phyloP scores from a whole-genome alignment of 1,140 invertebrate genomes.

The Neodiprion lecontei region DNA sequence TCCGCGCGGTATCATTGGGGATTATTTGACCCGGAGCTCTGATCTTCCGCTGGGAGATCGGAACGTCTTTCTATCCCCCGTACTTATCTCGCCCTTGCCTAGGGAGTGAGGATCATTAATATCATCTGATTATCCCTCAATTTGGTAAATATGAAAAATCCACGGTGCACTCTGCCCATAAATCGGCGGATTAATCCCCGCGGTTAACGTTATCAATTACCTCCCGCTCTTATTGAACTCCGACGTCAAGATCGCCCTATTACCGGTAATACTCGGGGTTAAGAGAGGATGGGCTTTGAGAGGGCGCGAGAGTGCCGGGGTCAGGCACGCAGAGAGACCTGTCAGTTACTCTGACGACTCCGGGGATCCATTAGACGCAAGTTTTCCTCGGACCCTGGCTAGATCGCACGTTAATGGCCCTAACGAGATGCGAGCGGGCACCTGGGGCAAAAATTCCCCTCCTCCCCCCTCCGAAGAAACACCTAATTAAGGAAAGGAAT shows the following conservation, averaged over 20 bases:
- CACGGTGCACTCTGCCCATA: conserved; percentile 46
- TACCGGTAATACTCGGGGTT: conserved; percentile 33
- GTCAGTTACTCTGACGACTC: conserved; percentile 10
- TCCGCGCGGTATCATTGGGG: conserved; percentile 4
- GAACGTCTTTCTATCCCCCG: background rate
- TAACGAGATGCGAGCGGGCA: background rate
- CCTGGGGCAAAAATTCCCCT: background rate
- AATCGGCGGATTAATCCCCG: conserved; percentile 57
- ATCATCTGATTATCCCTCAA: conserved; percentile 55
- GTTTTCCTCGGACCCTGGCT: background rate
- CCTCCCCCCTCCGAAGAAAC: background rate
- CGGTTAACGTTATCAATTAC: conserved; percentile 61
- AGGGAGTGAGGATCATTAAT: conserved; percentile 3
- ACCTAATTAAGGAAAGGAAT: background rate
- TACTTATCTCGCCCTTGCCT: conserved; percentile 1
- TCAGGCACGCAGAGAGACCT: conserved; percentile 5
- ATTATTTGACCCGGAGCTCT: background rate
- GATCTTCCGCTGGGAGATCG: background rate
- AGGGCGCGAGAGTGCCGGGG: conserved; percentile 22
- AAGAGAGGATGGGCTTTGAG: background rate
- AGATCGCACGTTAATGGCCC: background rate
- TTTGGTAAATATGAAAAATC: conserved; percentile 47
- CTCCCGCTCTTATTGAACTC: conserved; percentile 26
- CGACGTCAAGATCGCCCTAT: conserved; percentile 30
- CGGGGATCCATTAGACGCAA: background rate